Evolutionary conservation across 2,888 invertebrate genomes (phyloP).

Genomic region (Drosophila seclusa): DNA sequence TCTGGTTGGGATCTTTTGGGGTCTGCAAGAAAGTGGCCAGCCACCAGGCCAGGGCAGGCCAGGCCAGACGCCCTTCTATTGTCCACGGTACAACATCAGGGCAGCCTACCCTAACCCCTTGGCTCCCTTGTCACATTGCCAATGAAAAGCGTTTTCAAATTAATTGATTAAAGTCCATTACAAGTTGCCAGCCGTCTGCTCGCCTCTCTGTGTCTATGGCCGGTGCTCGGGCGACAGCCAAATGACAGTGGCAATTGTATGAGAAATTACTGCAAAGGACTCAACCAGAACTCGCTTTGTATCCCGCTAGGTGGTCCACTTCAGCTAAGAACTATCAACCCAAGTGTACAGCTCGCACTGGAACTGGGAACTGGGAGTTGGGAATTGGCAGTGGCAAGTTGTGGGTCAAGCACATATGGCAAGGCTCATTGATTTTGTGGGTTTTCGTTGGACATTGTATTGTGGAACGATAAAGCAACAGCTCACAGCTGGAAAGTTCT

Average conservation of each 20-base stretch:
- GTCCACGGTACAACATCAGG: slow-evolving; percentile 15
- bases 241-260: slow-evolving; percentile 79
- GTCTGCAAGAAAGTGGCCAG: slow-evolving; percentile 55
- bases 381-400: background rate
- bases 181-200: slow-evolving; percentile 62
- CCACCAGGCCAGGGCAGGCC: background rate
- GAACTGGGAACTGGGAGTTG: background rate
- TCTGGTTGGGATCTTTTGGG: slow-evolving; percentile 22
- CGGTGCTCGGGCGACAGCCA: slow-evolving; percentile 45
- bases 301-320: slow-evolving; percentile 49
- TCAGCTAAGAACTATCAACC: slow-evolving; percentile 36
- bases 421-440: slow-evolving; percentile 59
- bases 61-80: slow-evolving; percentile 46
- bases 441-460: slow-evolving; percentile 1
- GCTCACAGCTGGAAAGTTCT: background rate
- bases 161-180: slow-evolving; percentile 81
- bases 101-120: background rate
- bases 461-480: background rate
- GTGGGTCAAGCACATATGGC: slow-evolving; percentile 51
- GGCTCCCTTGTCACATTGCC: slow-evolving; percentile 39
- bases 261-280: slow-evolving; percentile 71
- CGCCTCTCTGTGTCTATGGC: background rate
- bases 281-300: slow-evolving; percentile 36
- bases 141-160: slow-evolving; percentile 80
- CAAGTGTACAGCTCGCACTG: background rate